Evolutionary conservation across 1,140 invertebrate genomes (phyloP), one percentile per base, ranked within the genome.

Genomic region (Diorhabda carinulata): DNA sequence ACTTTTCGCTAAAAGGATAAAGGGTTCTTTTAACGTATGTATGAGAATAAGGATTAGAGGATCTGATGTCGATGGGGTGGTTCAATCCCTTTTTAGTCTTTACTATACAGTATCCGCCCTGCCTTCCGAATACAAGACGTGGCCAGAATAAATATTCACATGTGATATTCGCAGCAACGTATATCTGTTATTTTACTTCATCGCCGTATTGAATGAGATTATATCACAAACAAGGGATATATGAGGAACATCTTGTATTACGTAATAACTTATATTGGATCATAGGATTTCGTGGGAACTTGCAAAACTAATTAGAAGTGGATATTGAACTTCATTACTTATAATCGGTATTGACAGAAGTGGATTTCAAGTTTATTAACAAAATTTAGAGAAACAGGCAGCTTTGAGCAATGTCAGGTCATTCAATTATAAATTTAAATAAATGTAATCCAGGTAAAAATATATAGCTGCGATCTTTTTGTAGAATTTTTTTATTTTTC

Each of bases 11-110:
- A 59, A 6, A 59, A 10, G 58, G 25, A 59, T 66, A 65, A 70
- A 70, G 69, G 64, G 69, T 66, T 67, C 62, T 64, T 70, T 70
- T 64, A 67, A 59, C 69, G 65, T 70, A 67, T 70, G 69, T 70
- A 66, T 70, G 69, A 66, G 62, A 60, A 57, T 64, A 67, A 66
- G 69, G 69, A 57, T 70, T 70, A 67, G 66, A 67, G 69, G 69
- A 70, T 70, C 63, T 59, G 57, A 47, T 59, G 69, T 67, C 64
- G 69, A 70, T 70, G 61, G 69, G 69, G 69, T 70, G 64, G 62
- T 64, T 70, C 64, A 59, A 70, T 59, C 69, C 69, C 42, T 56
- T 42, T 70, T 64, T 64, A 70, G 64, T 65, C 69, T 44, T 56
- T 42, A 67, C 69, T 67, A 57, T 25, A 25, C 6, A 52, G 47